Conservation (phyloP, 2,888 invertebrate genomes). For the Sinelater perroti region DNA sequence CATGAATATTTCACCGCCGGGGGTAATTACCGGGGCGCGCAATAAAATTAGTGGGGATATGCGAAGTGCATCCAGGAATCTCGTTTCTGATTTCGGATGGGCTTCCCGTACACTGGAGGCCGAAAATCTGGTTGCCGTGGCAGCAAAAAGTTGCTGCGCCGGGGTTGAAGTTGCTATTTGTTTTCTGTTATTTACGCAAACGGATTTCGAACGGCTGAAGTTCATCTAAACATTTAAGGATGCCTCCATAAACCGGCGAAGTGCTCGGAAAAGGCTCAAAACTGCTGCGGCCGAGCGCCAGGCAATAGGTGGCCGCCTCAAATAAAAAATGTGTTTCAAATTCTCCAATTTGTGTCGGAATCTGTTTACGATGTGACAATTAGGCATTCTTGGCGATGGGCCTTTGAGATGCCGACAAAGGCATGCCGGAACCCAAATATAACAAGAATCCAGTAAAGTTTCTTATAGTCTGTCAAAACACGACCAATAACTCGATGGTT, state of each 20-base stretch:
- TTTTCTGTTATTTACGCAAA: no score
- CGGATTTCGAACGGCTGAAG: no score
- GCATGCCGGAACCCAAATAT: slow-evolving; percentile 33
- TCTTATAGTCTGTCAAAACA: slow-evolving; percentile 35
- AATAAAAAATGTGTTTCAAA: slow-evolving; percentile 40
- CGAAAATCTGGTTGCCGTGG: background rate
- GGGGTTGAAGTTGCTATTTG: no score
- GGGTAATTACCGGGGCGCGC: no score
- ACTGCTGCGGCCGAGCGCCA: slow-evolving; percentile 23
- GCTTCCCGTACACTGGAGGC: background rate
- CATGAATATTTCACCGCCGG: no score
- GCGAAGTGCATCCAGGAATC: slow-evolving; percentile 5
- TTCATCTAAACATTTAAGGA: background rate
- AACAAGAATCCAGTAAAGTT: slow-evolving; percentile 36
- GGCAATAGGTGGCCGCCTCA: slow-evolving; percentile 28
- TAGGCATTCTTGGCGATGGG: slow-evolving; percentile 43
- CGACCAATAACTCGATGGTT: slow-evolving; percentile 22
- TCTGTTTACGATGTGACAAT: slow-evolving; percentile 48
- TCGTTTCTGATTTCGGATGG: background rate
- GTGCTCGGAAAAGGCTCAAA: slow-evolving; percentile 1
- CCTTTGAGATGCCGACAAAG: slow-evolving; percentile 42
- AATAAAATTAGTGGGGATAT: slow-evolving; percentile 13
- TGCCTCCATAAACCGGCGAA: background rate
- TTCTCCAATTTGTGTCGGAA: slow-evolving; percentile 43
- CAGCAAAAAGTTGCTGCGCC: no score